These are phyloP conservation scores for Euura saliciscinereae DNA, from an alignment of 1,140 invertebrate genomes.

Conservation along the genomic window DNA sequence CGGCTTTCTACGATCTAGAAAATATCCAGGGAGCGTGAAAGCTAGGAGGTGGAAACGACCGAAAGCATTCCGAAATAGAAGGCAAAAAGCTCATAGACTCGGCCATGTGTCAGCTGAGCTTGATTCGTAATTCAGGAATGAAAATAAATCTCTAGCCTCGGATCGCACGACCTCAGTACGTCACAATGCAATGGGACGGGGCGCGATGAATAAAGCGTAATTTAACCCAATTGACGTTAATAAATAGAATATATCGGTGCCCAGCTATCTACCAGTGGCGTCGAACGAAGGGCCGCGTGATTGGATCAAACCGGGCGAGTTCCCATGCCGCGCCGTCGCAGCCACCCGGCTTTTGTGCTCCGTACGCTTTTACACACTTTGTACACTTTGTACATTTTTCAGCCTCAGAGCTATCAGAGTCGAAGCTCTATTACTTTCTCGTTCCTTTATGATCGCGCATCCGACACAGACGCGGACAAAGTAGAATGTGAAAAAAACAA, in stretches of 20 bases:
- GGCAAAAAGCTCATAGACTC: too few relatives aligned
- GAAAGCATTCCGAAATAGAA: too few relatives aligned
- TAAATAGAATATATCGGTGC: slow-evolving; percentile 25
- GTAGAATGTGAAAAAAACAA: too few relatives aligned
- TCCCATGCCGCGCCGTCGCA: not conserved
- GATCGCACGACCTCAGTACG: too few relatives aligned
- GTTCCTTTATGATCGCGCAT: too few relatives aligned
- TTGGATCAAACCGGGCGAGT: not conserved
- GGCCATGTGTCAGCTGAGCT: too few relatives aligned
- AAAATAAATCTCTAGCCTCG: not conserved
- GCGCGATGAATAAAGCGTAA: slow-evolving; percentile 37
- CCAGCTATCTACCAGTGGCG: not conserved
- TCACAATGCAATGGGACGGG: slow-evolving; percentile 6
- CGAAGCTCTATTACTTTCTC: too few relatives aligned
- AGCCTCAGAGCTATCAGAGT: not conserved
- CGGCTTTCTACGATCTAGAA: too few relatives aligned
- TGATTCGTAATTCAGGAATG: not conserved
- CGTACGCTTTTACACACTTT: not conserved
- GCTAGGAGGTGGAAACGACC: too few relatives aligned
- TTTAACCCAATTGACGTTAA: slow-evolving; percentile 43
- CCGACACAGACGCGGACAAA: too few relatives aligned
- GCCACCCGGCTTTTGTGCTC: not conserved
- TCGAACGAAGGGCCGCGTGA: not conserved
- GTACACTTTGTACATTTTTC: not conserved
- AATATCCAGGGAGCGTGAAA: too few relatives aligned